phyloP scores from a whole-genome alignment of 1,140 invertebrate genomes.

The Panonychus citri region DNA sequence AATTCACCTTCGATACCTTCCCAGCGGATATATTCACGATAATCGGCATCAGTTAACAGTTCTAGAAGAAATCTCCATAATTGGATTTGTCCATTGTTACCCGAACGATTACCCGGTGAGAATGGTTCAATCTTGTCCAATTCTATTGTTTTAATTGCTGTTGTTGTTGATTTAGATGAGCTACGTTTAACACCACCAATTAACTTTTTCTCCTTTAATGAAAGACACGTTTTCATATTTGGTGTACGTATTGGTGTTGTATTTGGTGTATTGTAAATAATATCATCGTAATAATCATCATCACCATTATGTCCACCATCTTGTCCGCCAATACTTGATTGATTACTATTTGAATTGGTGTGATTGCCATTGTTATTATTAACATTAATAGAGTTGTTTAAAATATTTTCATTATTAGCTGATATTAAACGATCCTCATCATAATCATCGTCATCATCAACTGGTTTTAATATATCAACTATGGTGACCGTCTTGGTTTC shows the following conservation, averaged over 20 bases:
- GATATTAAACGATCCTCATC: too few species aligned
- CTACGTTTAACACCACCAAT: slow-evolving; percentile 5
- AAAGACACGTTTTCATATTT: background rate
- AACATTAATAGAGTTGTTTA: background rate
- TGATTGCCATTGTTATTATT: background rate
- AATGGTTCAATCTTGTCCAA: background rate
- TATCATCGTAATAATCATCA: too few species aligned
- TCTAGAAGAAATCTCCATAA: slow-evolving; percentile 96
- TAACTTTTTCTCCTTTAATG: slow-evolving; percentile 6
- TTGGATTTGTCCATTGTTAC: slow-evolving; percentile 63
- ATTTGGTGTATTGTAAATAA: too few species aligned
- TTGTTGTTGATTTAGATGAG: background rate
- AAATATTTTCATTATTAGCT: too few species aligned
- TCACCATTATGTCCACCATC: background rate
- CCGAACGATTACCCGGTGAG: slow-evolving; percentile 11
- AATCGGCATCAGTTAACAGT: slow-evolving; percentile 62
- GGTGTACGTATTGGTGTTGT: too few species aligned
- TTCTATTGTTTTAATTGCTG: background rate
- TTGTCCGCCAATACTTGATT: background rate
- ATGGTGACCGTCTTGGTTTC: slow-evolving; percentile 10
- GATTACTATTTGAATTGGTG: background rate
- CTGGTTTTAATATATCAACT: slow-evolving; percentile 12
- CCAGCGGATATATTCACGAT: slow-evolving; percentile 80
- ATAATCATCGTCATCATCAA: background rate
- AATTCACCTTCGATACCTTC: slow-evolving; percentile 83